Evolutionary conservation across 1,140 invertebrate genomes (phyloP), one percentile per base, ranked within the genome.

Genomic region (Drosophila varians): DNA sequence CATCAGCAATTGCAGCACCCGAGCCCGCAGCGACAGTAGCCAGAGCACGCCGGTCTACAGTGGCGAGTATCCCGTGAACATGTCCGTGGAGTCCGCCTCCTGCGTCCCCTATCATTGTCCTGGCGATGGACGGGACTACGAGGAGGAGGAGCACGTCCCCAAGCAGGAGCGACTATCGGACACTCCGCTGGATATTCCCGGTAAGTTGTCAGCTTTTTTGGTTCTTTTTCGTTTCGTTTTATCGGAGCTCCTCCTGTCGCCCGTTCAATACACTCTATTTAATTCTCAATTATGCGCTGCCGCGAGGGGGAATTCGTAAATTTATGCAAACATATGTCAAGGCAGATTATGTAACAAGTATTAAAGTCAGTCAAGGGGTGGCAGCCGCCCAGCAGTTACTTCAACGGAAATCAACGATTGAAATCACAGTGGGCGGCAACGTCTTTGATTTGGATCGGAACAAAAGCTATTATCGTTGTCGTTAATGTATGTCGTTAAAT

Each of bases 321-420:
- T 89, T 88, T 84, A 84, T 88, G 83, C 83, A 83, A 83, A 88
- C 83, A 88, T 88, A 88, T 83, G 83, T 83, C 78, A 66, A 58
- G 49, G 54, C 55, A 62, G 77, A 88, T 83, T 83, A 89, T 86
- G 74, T 82, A 82, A 78, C 71, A 68, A 75, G 71, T 60, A 74
- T 71, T 56, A 56, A 68, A 61, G 56, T 69, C 45, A 31, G 43
- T n/a, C 43, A 25, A 40, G 46, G 66, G 66, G 34, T 36, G 65
- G 52, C 48, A 56, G 42, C 19, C n/a, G 11, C 4, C 19, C 14
- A 34, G 23, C 42, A 47, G 40, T 55, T 26, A 21, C 49, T 56
- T 46, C 42, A 18, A 23, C 31, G 38, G 48, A 43, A 65, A 26
- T 47, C 65, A 38, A 21, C 65, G 28, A 62, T 34, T 36, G 25